phyloP scores from a whole-genome alignment of 2,888 invertebrate species.

The Heteropelma amictum region DNA sequence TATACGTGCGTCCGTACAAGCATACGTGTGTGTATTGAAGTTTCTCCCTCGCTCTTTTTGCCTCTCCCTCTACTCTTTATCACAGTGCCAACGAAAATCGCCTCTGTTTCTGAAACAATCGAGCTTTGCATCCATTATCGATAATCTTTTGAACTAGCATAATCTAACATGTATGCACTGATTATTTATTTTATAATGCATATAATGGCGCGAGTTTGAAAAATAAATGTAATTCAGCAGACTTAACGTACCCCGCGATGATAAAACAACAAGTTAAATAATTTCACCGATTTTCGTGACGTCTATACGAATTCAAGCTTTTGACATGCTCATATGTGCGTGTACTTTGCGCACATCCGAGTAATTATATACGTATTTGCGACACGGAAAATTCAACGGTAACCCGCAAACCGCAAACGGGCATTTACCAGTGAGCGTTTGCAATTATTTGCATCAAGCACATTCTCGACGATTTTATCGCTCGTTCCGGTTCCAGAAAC shows the following conservation, averaged over 20 bases:
- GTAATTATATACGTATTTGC: background rate
- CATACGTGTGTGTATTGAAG: too few relatives aligned
- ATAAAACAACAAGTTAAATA: slow-evolving; percentile 45
- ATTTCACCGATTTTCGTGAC: slow-evolving; percentile 46
- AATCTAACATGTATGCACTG: background rate
- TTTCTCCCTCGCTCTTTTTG: too few relatives aligned
- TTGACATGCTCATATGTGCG: background rate
- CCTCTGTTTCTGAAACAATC: too few relatives aligned
- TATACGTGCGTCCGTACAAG: too few relatives aligned
- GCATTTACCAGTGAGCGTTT: slow-evolving; percentile 56
- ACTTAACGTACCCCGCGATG: slow-evolving; percentile 25
- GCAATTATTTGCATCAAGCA: slow-evolving; percentile 63
- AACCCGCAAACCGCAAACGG: slow-evolving; percentile 55
- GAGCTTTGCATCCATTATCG: too few relatives aligned
- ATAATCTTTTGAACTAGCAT: too few relatives aligned
- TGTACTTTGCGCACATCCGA: background rate
- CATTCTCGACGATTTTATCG: slow-evolving; percentile 72
- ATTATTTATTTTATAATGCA: background rate
- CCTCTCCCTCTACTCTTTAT: too few relatives aligned
- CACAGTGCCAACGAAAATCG: too few relatives aligned
- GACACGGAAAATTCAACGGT: slow-evolving; percentile 57
- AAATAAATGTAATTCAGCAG: slow-evolving; percentile 23
- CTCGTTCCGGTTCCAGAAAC: slow-evolving; percentile 57
- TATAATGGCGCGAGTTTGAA: background rate
- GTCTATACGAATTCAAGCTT: slow-evolving; percentile 22